Evolutionary conservation across 2,113 vertebrate genomes (phyloP).

Genomic region (Oreochromis aureus): DNA sequence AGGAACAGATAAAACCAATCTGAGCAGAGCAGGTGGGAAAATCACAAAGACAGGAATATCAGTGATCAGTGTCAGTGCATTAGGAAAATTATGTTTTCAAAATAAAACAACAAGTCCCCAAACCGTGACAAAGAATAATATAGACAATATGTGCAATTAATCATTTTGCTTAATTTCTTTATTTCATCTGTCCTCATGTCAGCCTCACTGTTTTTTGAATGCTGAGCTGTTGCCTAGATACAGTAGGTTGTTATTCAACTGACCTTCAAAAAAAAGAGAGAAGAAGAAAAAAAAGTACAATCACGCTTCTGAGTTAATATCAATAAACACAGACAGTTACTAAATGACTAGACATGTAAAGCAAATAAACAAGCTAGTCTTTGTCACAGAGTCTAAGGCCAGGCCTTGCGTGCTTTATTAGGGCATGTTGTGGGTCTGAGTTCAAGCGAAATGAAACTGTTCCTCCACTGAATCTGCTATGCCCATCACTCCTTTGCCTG

Average conservation of each 20-base stretch:
- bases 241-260: conserved; percentile 43
- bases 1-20: neutral
- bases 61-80: neutral
- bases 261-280: conserved; percentile 24
- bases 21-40: neutral
- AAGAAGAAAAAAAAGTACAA: neutral
- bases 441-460: conserved; percentile 10
- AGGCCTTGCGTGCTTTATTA: neutral
- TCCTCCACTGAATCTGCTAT: conserved; percentile 19
- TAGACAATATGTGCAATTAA: neutral
- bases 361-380: neutral
- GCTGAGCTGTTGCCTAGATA: conserved; percentile 43
- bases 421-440: neutral
- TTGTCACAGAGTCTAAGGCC: neutral
- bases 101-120: neutral
- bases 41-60: neutral
- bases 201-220: conserved; percentile 14
- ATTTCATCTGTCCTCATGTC: neutral
- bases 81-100: neutral
- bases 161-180: neutral
- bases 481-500: conserved; percentile 32
- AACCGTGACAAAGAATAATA: neutral
- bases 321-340: neutral
- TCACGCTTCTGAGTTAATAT: neutral
- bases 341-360: neutral